Evolutionary conservation across 2,113 vertebrate species (phyloP).

Genomic region (Pelobates fuscus): DNA sequence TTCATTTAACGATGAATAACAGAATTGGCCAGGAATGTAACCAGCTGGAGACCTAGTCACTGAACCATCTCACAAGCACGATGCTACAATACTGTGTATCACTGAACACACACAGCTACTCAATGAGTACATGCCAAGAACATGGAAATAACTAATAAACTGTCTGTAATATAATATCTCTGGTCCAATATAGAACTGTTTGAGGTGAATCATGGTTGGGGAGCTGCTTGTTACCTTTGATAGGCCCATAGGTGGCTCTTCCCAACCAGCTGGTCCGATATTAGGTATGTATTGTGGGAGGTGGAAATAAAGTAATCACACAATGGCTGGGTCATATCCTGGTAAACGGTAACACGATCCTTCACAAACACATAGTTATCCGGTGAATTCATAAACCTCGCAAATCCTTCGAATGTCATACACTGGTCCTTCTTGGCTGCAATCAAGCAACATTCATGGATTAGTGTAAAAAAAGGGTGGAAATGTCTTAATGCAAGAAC

Average conservation of each 20-base stretch:
- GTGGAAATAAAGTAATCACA: conserved; percentile 82
- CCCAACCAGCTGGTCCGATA: conserved; percentile 74
- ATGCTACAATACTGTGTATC: no score
- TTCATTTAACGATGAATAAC: no score
- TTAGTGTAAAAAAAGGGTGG: not conserved
- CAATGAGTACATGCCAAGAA: no score
- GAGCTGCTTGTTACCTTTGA: conserved; percentile 57
- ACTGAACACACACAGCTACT: no score
- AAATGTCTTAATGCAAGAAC: not conserved
- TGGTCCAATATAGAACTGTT: no score
- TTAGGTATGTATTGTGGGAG: conserved; percentile 88
- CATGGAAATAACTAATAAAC: no score
- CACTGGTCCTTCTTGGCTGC: conserved; percentile 67
- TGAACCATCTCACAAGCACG: no score
- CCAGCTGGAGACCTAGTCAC: no score
- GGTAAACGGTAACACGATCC: conserved; percentile 67
- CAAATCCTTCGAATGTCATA: conserved; percentile 82
- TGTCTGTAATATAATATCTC: no score
- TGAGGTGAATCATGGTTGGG: no score
- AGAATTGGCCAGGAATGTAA: no score
- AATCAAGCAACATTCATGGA: conserved; percentile 47
- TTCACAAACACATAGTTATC: conserved; percentile 72
- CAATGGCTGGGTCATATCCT: conserved; percentile 79
- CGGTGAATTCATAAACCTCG: conserved; percentile 75
- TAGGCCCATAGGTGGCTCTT: conserved; percentile 72